Conservation (phyloP, 2,888 invertebrate species). For the Abrostola tripartita region DNA sequence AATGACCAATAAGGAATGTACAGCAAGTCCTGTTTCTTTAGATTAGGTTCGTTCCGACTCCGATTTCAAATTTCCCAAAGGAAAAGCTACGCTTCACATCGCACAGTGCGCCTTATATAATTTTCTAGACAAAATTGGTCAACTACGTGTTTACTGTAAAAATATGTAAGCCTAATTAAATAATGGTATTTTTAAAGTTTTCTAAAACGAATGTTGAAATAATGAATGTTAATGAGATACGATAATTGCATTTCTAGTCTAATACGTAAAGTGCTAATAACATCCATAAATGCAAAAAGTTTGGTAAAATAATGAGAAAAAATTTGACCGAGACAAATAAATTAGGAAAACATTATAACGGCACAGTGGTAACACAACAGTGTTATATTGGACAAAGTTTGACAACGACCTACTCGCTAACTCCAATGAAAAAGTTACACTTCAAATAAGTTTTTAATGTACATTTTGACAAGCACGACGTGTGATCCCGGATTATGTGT, state of each 20-base stretch:
- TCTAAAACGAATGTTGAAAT: no score
- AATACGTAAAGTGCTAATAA: background rate
- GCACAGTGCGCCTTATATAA: conserved; percentile 10
- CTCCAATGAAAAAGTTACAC: conserved; percentile 30
- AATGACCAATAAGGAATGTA: conserved; percentile 26
- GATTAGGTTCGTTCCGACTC: conserved; percentile 49
- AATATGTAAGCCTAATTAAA: no score
- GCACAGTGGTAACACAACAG: conserved; percentile 21
- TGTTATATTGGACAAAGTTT: conserved; percentile 33
- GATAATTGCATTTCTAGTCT: no score
- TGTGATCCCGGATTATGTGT: conserved; percentile 5
- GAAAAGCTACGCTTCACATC: conserved; percentile 18
- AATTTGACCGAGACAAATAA: background rate
- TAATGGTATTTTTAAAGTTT: no score
- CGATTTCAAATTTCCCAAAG: conserved; percentile 50
- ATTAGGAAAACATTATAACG: conserved; percentile 13
- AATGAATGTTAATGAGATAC: no score
- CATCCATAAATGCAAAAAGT: background rate
- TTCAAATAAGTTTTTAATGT: conserved; percentile 33
- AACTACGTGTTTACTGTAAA: background rate
- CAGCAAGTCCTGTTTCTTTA: conserved; percentile 37
- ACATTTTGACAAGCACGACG: conserved; percentile 28
- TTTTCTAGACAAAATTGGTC: conserved; percentile 10
- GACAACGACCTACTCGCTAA: conserved; percentile 23
- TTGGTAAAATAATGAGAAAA: background rate